Percentiles rank a stretch among this genome's conserved stretches.
phyloP scores from a whole-genome alignment of 2,113 vertebrate genomes.

The Cavia porcellus region DNA sequence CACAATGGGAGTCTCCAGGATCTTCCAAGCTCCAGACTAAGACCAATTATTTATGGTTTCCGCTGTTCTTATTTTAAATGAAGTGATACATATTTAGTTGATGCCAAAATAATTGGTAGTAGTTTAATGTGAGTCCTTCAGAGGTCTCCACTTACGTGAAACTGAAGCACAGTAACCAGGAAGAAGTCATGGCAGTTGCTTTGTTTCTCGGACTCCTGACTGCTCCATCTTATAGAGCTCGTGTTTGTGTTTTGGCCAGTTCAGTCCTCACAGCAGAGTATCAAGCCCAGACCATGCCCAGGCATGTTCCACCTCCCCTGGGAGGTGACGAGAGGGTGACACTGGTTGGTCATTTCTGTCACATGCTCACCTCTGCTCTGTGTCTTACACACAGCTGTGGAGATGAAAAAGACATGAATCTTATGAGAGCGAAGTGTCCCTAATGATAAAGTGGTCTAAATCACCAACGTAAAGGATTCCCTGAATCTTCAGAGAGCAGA shows the following conservation, averaged over 20 bases:
- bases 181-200: neutral
- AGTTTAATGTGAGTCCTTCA: constrained; percentile 12
- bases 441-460: neutral
- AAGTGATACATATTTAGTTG: neutral
- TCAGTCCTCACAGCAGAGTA: neutral
- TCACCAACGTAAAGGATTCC: neutral
- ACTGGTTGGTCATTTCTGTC: neutral
- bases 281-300: neutral
- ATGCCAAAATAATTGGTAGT: neutral
- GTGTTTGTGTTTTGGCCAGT: neutral
- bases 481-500: neutral
- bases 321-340: neutral
- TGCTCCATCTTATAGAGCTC: neutral
- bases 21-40: neutral
- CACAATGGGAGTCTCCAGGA: neutral
- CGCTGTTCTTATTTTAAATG: constrained; percentile 43
- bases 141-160: neutral
- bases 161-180: neutral
- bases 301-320: neutral
- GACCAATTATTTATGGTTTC: neutral
- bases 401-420: neutral
- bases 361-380: neutral
- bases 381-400: neutral
- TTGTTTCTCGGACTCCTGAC: neutral
- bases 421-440: neutral